phyloP scores from a whole-genome alignment of 2,888 invertebrate species.

The Opisthograptis luteolata region DNA sequence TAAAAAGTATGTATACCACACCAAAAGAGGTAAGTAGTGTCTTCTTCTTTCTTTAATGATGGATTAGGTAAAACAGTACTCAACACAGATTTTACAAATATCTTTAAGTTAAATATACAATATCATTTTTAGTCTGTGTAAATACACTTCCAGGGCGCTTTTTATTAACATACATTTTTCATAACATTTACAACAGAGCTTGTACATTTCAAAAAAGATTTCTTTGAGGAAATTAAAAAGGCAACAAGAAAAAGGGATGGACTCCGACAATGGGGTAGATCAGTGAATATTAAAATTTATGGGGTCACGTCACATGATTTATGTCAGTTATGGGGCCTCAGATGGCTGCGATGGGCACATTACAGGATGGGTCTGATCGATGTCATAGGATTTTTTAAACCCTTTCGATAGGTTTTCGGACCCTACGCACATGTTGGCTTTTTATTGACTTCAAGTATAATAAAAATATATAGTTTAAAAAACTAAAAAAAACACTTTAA shows the following conservation, averaged over 20 bases:
- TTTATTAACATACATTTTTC: slow-evolving; percentile 11
- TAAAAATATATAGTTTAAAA: too few species aligned
- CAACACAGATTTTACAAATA: too few species aligned
- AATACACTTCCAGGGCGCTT: slow-evolving; percentile 7
- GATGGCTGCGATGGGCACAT: slow-evolving; percentile 20
- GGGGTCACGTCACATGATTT: slow-evolving; percentile 30
- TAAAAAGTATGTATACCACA: too few species aligned
- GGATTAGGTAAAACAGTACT: too few species aligned
- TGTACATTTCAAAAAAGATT: slow-evolving; percentile 14
- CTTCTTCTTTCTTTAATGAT: too few species aligned
- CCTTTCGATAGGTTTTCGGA: not conserved
- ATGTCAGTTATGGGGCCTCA: slow-evolving; percentile 32
- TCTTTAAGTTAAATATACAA: not conserved
- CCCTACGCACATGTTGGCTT: slow-evolving; percentile 3
- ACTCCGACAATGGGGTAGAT: slow-evolving; percentile 20
- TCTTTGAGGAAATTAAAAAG: slow-evolving; percentile 23
- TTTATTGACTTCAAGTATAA: not conserved
- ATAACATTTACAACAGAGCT: slow-evolving; percentile 3
- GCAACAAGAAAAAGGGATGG: slow-evolving; percentile 17
- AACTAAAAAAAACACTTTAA: too few species aligned
- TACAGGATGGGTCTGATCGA: slow-evolving; percentile 24
- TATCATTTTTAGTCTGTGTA: not conserved
- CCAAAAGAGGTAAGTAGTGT: too few species aligned
- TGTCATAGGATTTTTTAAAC: slow-evolving; percentile 28
- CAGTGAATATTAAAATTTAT: slow-evolving; percentile 34